These are phyloP conservation scores for Dorcus parallelipipedus DNA, from an alignment of 2,888 invertebrate genomes.

Conservation along the genomic window DNA sequence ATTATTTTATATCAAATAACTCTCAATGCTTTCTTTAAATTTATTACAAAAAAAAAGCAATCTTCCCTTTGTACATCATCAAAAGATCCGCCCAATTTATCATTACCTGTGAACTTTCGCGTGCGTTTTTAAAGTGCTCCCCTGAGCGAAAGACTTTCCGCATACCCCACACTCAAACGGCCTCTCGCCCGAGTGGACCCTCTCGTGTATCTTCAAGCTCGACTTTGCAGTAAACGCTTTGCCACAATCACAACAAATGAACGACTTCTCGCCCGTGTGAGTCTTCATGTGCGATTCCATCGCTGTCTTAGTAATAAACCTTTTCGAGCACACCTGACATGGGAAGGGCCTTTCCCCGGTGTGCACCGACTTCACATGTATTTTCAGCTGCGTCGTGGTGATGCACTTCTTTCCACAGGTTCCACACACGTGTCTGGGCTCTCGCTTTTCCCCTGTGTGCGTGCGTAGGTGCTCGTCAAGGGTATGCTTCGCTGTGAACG, in stretches of 20 bases:
- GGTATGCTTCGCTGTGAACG: constrained; percentile 36
- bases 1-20: no score
- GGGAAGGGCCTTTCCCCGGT: constrained; percentile 50
- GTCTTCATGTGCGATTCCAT: constrained; percentile 48
- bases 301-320: constrained; percentile 50
- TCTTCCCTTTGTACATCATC: no score
- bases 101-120: constrained; percentile 31
- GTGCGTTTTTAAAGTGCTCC: constrained; percentile 35
- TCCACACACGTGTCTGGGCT: constrained; percentile 22
- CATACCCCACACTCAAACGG: constrained; percentile 37
- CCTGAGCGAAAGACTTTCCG: constrained; percentile 36
- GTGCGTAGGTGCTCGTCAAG: constrained; percentile 33
- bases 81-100: background rate
- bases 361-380: constrained; percentile 48
- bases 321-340: constrained; percentile 46
- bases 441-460: constrained; percentile 31
- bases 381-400: constrained; percentile 49
- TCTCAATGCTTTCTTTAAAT: no score
- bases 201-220: constrained; percentile 37
- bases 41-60: no score
- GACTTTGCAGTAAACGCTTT: constrained; percentile 44
- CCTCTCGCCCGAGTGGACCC: constrained; percentile 39
- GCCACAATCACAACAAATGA: constrained; percentile 49
- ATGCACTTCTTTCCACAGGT: constrained; percentile 35
- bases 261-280: constrained; percentile 49